These are phyloP conservation scores for Trisateles emortualis DNA, from an alignment of 2,888 invertebrate genomes.

Conservation along the genomic window DNA sequence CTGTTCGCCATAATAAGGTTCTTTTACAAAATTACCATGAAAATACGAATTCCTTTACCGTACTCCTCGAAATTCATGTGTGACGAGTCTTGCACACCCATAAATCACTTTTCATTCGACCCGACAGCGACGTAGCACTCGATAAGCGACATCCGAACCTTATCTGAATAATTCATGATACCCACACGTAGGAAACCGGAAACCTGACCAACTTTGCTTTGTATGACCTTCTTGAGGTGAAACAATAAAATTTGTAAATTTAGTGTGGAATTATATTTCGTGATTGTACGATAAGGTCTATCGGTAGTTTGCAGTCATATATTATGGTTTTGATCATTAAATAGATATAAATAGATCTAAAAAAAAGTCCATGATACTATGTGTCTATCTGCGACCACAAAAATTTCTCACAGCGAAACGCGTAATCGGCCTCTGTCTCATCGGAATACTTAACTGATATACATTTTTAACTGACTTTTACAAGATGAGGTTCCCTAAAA, in stretches of 20 bases:
- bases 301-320: too few relatives aligned
- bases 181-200: slow-evolving; percentile 44
- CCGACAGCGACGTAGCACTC: slow-evolving; percentile 45
- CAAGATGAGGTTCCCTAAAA: too few relatives aligned
- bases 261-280: too few relatives aligned
- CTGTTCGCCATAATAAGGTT: background rate
- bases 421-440: too few relatives aligned
- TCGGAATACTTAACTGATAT: too few relatives aligned
- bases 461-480: too few relatives aligned
- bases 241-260: background rate
- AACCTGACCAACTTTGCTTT: slow-evolving; percentile 17
- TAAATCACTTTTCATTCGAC: slow-evolving; percentile 57
- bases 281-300: too few relatives aligned
- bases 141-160: slow-evolving; percentile 59
- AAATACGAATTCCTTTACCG: slow-evolving; percentile 4
- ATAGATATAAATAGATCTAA: too few relatives aligned
- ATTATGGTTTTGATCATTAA: too few relatives aligned
- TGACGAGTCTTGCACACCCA: slow-evolving; percentile 37
- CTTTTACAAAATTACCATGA: slow-evolving; percentile 1
- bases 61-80: background rate
- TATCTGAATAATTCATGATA: slow-evolving; percentile 64
- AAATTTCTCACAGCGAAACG: too few relatives aligned
- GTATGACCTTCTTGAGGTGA: slow-evolving; percentile 20
- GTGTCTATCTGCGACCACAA: too few relatives aligned
- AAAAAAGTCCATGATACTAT: too few relatives aligned